Base-by-base conservation (phyloP, 2,113 vertebrate genomes). In the Carassius gibelio region DNA sequence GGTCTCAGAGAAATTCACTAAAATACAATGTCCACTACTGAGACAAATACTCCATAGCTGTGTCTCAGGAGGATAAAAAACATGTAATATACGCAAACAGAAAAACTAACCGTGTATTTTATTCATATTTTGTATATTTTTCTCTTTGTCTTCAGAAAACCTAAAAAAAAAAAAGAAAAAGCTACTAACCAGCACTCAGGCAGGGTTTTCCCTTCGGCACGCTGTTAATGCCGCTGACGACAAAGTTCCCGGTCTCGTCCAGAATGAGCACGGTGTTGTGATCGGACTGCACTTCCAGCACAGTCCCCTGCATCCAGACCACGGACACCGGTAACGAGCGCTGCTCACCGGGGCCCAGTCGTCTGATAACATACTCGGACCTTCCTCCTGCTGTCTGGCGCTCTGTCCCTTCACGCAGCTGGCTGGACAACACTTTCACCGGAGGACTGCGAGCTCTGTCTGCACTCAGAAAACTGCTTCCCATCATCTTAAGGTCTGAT, bases 301-400 rank as follows among this genome's bases (percentile, higher is more conserved):
- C 95, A 0, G 95, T 95, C 0, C 96, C 97, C 92, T 98, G 97
- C 96, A 98, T 97, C 97, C 97, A 98, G 82, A 97, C 97, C 45
- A 93, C 89, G 0, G 93, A 93, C 42, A 98, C 87, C 0, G 89
- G 10, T 71, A 96, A 86, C 2, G 81, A 45, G 15, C 90, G 52
- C 5, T 26, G 23, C 1, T 45, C 69, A 14, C 30, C 50, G 1
- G 89, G 0, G 0, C 88, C 77, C 86, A 91, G 48, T 88, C 92
- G 90, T 23, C 75, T 78, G 52, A 92, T 64, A 5, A 26, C 50
- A 30, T 30, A 92, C 2, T 88, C 88, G 0, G 85, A 50, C 36
- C 84, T 92, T 74, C 83, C 90, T 85, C 50, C 72, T 17, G 13
- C 75, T 85, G 86, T 77, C 3, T 10, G 17, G 59, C 81, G 62